Percentiles rank a stretch among this genome's conserved stretches.
phyloP scores from a whole-genome alignment of 2,888 invertebrate species.

The Cerceris ruficornis region DNA sequence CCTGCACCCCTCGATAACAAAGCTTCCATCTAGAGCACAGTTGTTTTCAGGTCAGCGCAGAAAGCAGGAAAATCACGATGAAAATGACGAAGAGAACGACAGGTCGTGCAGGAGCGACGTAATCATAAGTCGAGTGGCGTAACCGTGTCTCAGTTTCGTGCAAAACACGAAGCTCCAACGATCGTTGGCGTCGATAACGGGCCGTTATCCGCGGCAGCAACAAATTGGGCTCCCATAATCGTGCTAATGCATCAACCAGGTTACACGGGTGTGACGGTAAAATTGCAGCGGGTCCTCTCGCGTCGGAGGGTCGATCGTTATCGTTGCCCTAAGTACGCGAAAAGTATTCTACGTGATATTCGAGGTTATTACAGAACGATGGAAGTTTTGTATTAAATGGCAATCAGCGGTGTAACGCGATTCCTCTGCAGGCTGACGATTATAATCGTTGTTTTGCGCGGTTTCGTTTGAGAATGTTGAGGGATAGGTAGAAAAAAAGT shows the following conservation, averaged over 20 bases:
- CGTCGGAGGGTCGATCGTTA: conserved; percentile 55
- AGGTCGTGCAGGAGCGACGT: conserved; percentile 47
- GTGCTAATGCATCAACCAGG: conserved; percentile 76
- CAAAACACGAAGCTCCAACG: conserved; percentile 56
- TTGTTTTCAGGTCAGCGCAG: no score
- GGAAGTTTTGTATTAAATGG: neutral
- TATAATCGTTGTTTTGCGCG: no score
- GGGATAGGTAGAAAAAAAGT: no score
- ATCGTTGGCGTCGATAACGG: conserved; percentile 71
- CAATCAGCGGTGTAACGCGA: no score
- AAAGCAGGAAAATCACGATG: neutral
- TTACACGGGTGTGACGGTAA: conserved; percentile 75
- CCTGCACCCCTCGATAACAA: no score
- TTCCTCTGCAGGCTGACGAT: no score
- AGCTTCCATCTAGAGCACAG: no score
- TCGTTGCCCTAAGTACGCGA: conserved; percentile 46
- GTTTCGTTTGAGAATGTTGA: no score
- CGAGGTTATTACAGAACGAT: conserved; percentile 38
- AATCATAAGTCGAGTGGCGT: conserved; percentile 49
- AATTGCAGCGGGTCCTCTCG: conserved; percentile 74
- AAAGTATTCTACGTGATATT: conserved; percentile 48
- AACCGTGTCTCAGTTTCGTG: conserved; percentile 52
- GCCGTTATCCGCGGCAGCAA: conserved; percentile 70
- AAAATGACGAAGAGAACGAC: conserved; percentile 38
- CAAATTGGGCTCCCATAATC: conserved; percentile 78